These are phyloP conservation scores for Exephanes ischioxanthus DNA, from an alignment of 2,888 invertebrate genomes.

Conservation along the genomic window DNA sequence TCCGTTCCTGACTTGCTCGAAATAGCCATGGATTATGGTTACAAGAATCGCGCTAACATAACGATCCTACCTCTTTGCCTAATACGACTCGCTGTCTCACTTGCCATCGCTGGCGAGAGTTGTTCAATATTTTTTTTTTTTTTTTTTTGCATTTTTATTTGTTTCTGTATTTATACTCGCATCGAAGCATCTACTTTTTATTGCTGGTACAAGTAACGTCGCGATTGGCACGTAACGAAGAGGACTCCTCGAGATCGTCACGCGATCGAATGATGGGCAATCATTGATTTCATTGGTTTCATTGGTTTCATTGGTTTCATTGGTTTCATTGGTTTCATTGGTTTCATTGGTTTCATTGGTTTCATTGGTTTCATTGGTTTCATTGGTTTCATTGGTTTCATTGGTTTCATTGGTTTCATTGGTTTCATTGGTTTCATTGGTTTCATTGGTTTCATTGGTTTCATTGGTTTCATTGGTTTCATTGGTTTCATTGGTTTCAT, in stretches of 20 bases:
- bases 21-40: slow-evolving; percentile 50
- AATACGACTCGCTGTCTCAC: slow-evolving; percentile 27
- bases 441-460: no score
- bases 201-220: background rate
- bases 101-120: background rate
- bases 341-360: no score
- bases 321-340: no score
- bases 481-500: no score
- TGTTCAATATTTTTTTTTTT: slow-evolving; percentile 16
- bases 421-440: no score
- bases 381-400: no score
- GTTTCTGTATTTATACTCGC: background rate
- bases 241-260: background rate
- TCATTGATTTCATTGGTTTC: background rate
- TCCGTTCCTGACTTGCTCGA: slow-evolving; percentile 40
- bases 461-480: no score
- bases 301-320: no score
- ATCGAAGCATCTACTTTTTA: background rate
- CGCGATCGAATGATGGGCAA: slow-evolving; percentile 9
- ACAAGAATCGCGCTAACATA: slow-evolving; percentile 19
- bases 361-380: no score
- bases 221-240: background rate
- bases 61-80: slow-evolving; percentile 34
- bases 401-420: no score
- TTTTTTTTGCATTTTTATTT: background rate